phyloP scores from a whole-genome alignment of 2,888 invertebrate genomes.

The Limnephilus rhombicus region DNA sequence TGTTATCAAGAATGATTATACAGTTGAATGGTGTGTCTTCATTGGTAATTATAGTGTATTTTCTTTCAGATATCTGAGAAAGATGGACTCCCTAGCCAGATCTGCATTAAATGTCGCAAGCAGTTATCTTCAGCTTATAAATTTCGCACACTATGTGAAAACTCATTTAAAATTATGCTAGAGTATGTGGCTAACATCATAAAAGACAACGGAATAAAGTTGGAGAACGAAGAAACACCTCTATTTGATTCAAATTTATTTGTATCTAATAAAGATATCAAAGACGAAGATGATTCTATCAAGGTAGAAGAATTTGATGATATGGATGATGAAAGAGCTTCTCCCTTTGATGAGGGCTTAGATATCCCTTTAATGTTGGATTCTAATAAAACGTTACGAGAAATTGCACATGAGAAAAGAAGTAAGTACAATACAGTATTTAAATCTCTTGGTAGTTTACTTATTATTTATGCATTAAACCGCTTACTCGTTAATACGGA shows the following conservation, averaged over 20 bases:
- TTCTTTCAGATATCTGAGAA: slow-evolving; percentile 51
- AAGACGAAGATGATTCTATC: slow-evolving; percentile 12
- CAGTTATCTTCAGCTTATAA: slow-evolving; percentile 61
- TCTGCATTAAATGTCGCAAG: slow-evolving; percentile 57
- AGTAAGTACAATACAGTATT: slow-evolving; percentile 29
- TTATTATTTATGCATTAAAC: no score
- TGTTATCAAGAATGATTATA: not conserved
- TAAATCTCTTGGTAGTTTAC: not conserved
- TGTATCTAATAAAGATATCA: not conserved
- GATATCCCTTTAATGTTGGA: not conserved
- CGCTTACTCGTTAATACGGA: no score
- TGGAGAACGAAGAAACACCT: slow-evolving; percentile 46
- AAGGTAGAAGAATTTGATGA: slow-evolving; percentile 24
- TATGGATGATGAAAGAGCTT: slow-evolving; percentile 19
- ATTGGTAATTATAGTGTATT: slow-evolving; percentile 1
- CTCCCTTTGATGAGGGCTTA: not conserved
- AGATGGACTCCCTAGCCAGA: slow-evolving; percentile 58
- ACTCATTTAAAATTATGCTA: slow-evolving; percentile 48
- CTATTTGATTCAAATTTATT: slow-evolving; percentile 22
- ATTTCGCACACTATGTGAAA: slow-evolving; percentile 57
- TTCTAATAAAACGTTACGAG: not conserved
- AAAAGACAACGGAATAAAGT: slow-evolving; percentile 39
- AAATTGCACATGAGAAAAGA: slow-evolving; percentile 1
- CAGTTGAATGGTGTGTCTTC: not conserved
- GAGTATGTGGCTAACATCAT: slow-evolving; percentile 42